phyloP scores from a whole-genome alignment of 2,888 invertebrate genomes.

The Hirtodrosophila cameraria region DNA sequence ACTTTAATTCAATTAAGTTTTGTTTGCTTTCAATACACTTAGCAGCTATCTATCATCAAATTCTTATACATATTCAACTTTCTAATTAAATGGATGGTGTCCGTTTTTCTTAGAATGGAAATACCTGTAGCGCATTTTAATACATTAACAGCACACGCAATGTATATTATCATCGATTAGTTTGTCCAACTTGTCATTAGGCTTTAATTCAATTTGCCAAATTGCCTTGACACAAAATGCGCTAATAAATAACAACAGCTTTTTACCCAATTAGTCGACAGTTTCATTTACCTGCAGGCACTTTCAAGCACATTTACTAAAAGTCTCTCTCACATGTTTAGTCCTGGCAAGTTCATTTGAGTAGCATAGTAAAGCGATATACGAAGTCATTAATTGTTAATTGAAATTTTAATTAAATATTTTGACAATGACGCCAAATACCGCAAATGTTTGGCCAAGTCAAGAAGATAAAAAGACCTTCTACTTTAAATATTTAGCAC shows the following conservation, averaged over 20 bases:
- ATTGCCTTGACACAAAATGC: conserved; percentile 18
- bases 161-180: conserved; percentile 43
- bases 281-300: conserved; percentile 1
- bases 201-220: conserved; percentile 49
- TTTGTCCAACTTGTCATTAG: conserved; percentile 33
- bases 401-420: conserved; percentile 79
- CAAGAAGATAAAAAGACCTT: conserved; percentile 22
- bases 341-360: conserved; percentile 2
- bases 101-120: background rate
- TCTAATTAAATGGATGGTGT: conserved; percentile 30
- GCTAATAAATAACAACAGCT: conserved; percentile 24
- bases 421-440: conserved; percentile 62
- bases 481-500: conserved; percentile 19
- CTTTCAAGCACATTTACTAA: conserved; percentile 6
- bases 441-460: conserved; percentile 54
- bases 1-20: conserved; percentile 35
- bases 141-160: conserved; percentile 29
- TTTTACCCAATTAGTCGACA: conserved; percentile 10
- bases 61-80: background rate
- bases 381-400: conserved; percentile 66
- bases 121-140: conserved; percentile 8
- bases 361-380: background rate
- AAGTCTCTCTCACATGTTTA: conserved; percentile 14
- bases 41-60: conserved; percentile 3
- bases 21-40: conserved; percentile 21